These are phyloP conservation scores for Mythimna loreyi DNA, from an alignment of 2,888 invertebrate genomes.

Conservation along the genomic window DNA sequence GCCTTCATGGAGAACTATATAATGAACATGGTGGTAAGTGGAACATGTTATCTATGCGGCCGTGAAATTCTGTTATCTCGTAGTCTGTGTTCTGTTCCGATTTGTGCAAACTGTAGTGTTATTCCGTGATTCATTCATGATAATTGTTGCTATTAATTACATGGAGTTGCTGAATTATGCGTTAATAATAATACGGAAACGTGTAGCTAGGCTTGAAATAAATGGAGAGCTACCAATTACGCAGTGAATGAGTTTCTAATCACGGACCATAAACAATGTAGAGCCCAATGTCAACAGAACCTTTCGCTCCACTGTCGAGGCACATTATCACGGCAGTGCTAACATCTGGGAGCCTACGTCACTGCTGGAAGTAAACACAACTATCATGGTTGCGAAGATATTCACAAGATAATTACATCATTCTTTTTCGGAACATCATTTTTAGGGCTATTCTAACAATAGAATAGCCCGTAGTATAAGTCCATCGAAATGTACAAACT, in stretches of 20 bases:
- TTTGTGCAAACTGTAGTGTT: conserved; percentile 28
- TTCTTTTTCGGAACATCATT: conserved; percentile 34
- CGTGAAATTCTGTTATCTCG: conserved; percentile 55
- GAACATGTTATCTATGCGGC: conserved; percentile 48
- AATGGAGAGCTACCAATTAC: conserved; percentile 6
- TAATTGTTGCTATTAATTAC: conserved; percentile 54
- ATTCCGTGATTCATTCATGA: conserved; percentile 36
- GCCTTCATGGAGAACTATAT: conserved; percentile 96
- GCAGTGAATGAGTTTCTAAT: conserved; percentile 21
- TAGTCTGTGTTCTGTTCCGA: conserved; percentile 31
- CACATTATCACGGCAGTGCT: conserved; percentile 39
- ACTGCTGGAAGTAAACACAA: conserved; percentile 57
- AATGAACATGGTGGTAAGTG: conserved; percentile 94
- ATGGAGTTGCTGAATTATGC: neutral
- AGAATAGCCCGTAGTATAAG: too few species aligned
- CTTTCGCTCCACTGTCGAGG: conserved; percentile 24
- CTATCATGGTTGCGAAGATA: conserved; percentile 42
- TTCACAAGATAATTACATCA: conserved; percentile 56
- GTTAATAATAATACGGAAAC: neutral
- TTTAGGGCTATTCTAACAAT: conserved; percentile 27
- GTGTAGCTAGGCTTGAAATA: neutral
- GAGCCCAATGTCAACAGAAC: conserved; percentile 37
- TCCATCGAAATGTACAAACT: too few species aligned
- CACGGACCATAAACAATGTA: conserved; percentile 22
- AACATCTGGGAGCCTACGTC: conserved; percentile 45